phyloP scores from a whole-genome alignment of 2,113 vertebrate genomes.

The Notarius quadriscutis region DNA sequence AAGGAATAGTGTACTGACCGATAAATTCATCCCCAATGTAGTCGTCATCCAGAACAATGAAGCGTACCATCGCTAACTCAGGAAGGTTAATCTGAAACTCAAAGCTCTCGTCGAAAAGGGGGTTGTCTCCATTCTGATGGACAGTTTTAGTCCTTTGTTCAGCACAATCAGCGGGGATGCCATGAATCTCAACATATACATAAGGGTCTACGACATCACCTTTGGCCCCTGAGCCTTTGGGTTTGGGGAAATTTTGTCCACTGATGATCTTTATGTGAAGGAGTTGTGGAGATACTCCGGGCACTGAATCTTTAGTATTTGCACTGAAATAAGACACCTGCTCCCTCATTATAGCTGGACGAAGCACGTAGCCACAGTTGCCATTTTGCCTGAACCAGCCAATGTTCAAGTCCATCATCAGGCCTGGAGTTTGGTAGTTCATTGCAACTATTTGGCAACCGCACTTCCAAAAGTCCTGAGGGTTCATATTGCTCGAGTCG shows the following conservation, averaged over 20 bases:
- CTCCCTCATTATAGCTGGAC: slow-evolving; percentile 96
- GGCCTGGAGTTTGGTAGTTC: slow-evolving; percentile 96
- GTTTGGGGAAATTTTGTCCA: slow-evolving; percentile 96
- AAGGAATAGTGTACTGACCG: slow-evolving; percentile 94
- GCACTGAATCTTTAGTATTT: slow-evolving; percentile 95
- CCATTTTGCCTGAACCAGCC: slow-evolving; percentile 98
- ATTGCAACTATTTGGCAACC: slow-evolving; percentile 98
- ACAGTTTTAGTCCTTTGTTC: slow-evolving; percentile 96
- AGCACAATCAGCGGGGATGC: slow-evolving; percentile 94
- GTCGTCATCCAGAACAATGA: slow-evolving; percentile 95
- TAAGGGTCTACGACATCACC: slow-evolving; percentile 97
- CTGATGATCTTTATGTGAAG: slow-evolving; percentile 98
- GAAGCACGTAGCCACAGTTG: slow-evolving; percentile 92
- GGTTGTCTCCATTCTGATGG: slow-evolving; percentile 93
- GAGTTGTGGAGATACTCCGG: slow-evolving; percentile 94
- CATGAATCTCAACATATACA: slow-evolving; percentile 96
- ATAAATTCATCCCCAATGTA: slow-evolving; percentile 98
- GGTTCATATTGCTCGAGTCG: slow-evolving; percentile 99
- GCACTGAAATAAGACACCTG: slow-evolving; percentile 97
- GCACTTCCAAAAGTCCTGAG: slow-evolving; percentile 98
- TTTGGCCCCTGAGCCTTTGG: slow-evolving; percentile 97
- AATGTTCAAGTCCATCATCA: slow-evolving; percentile 98
- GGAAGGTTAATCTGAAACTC: slow-evolving; percentile 98
- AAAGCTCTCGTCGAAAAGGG: slow-evolving; percentile 97
- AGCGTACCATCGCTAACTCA: slow-evolving; percentile 95